Evolutionary conservation across 2,113 vertebrate species (phyloP).

Genomic region (Coryphaenoides rupestris): DNA sequence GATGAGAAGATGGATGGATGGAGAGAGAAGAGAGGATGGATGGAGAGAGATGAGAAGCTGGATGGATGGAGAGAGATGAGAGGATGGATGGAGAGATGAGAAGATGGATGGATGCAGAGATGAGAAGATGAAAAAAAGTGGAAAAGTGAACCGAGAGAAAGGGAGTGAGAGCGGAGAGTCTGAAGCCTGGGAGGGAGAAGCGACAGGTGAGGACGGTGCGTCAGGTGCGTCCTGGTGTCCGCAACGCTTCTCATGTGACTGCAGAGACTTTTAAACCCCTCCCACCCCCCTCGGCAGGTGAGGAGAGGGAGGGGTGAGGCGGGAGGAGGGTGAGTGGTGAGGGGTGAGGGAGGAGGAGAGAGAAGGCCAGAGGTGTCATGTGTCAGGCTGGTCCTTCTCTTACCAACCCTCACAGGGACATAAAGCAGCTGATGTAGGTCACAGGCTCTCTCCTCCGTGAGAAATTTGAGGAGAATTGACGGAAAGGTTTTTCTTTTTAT

Average conservation of each 20-base stretch:
- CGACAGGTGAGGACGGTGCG: too few species aligned
- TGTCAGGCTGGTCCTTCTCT: conserved; percentile 10
- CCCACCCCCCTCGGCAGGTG: background rate
- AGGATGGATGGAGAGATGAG: background rate
- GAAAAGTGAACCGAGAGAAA: too few species aligned
- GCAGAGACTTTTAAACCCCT: conserved; percentile 34
- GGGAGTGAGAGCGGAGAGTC: background rate
- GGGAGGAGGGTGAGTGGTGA: background rate
- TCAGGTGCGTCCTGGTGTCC: too few species aligned
- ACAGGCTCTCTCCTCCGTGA: too few species aligned
- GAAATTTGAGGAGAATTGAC: too few species aligned
- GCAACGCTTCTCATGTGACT: background rate
- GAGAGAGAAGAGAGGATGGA: background rate
- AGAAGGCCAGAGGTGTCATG: conserved; percentile 14
- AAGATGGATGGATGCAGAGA: background rate
- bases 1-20: background rate
- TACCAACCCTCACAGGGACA: background rate
- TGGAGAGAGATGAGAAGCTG: background rate
- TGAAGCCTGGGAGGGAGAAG: background rate
- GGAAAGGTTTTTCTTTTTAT: too few species aligned
- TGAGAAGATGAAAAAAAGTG: too few species aligned
- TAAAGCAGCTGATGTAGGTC: too few species aligned
- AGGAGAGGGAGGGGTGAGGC: conserved; percentile 5
- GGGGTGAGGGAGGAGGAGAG: conserved; percentile 13
- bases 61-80: background rate